A percentile compares a stretch with the other conserved stretches of the same genome.
Conservation (phyloP, 2,113 vertebrate genomes). For the Dicerorhinus sumatrensis region DNA sequence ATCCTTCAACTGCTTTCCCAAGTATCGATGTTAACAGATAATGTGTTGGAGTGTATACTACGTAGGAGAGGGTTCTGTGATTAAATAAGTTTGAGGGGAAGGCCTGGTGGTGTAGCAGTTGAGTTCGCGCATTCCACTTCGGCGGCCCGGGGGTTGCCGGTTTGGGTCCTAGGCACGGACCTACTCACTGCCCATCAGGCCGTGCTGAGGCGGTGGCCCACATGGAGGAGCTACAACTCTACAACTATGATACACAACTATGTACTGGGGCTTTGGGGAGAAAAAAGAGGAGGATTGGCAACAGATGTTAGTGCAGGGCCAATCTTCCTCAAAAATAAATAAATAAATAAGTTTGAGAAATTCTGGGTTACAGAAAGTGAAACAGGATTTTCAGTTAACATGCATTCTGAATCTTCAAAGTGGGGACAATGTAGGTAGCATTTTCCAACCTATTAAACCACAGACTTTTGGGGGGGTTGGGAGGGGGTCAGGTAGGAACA, state of each 20-base stretch:
- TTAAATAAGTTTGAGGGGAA: neutral
- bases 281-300: no score
- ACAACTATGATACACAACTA: no score
- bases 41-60: neutral
- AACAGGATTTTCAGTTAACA: conserved; percentile 47
- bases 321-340: no score
- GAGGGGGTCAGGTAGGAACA: neutral
- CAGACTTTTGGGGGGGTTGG: neutral
- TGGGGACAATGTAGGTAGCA: neutral
- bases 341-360: conserved; percentile 26
- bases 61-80: neutral
- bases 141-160: no score
- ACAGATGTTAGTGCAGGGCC: no score
- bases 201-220: no score
- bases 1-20: conserved; percentile 4
- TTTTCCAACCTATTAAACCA: conserved; percentile 31
- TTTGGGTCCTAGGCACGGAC: no score
- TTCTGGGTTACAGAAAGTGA: conserved; percentile 31
- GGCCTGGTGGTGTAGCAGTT: no score
- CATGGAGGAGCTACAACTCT: no score
- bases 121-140: no score
- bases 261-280: no score
- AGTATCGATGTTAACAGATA: conserved; percentile 13
- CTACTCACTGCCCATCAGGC: no score
- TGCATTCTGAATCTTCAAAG: conserved; percentile 1